Conservation (phyloP, 2,797 vertebrate genomes). For the Denticeps clupeoides region DNA sequence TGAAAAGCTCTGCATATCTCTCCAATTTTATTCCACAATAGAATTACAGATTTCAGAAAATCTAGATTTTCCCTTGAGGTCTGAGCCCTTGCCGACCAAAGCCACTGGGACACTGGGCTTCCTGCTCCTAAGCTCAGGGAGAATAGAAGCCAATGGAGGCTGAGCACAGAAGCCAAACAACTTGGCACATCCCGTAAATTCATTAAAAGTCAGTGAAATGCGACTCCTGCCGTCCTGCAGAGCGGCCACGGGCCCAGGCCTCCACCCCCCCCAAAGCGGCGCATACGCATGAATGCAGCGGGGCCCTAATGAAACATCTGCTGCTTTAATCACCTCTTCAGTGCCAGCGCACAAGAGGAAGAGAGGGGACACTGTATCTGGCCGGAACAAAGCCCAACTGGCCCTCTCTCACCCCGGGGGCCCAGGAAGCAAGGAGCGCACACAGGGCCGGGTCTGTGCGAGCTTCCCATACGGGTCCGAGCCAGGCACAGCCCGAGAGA, state of each 20-base stretch:
- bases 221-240: slow-evolving; percentile 40
- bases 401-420: slow-evolving; percentile 23
- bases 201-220: slow-evolving; percentile 53
- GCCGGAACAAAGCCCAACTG: slow-evolving; percentile 31
- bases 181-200: slow-evolving; percentile 56
- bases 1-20: too few relatives aligned
- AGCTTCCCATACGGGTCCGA: slow-evolving; percentile 15
- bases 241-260: slow-evolving; percentile 21
- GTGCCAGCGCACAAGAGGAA: slow-evolving; percentile 56
- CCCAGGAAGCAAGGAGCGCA: slow-evolving; percentile 35
- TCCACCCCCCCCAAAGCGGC: slow-evolving; percentile 34
- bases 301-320: slow-evolving; percentile 70
- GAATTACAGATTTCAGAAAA: too few relatives aligned
- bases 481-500: slow-evolving; percentile 1
- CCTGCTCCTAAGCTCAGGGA: slow-evolving; percentile 10
- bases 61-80: too few relatives aligned
- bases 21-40: too few relatives aligned
- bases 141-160: slow-evolving; percentile 12
- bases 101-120: slow-evolving; percentile 2
- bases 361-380: slow-evolving; percentile 59
- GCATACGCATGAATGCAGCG: slow-evolving; percentile 54
- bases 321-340: slow-evolving; percentile 74
- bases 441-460: slow-evolving; percentile 32
- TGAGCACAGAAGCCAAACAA: slow-evolving; percentile 39
- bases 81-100: background rate